phyloP scores from a whole-genome alignment of 2,797 vertebrate genomes.

The Stomatorhinus walkeri region DNA sequence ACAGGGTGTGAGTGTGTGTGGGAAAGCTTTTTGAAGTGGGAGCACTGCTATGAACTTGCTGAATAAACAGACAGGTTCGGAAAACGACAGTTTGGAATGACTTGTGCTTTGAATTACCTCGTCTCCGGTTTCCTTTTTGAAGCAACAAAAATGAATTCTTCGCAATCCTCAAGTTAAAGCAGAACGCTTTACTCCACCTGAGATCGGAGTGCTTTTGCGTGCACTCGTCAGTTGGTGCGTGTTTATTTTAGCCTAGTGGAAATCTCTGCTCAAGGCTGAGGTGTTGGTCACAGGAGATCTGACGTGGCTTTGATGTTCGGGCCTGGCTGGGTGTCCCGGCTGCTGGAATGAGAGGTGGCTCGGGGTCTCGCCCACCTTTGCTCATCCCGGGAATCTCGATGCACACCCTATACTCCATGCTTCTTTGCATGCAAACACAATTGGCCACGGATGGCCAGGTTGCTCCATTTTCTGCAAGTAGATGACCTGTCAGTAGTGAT shows the following conservation, averaged over 20 bases:
- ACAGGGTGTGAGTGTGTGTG: background rate
- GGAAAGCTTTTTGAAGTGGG: background rate
- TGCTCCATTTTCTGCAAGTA: conserved; percentile 33
- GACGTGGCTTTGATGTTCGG: background rate
- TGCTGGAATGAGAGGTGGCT: background rate
- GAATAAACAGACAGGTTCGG: conserved; percentile 24
- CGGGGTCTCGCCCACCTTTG: background rate
- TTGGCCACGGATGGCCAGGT: background rate
- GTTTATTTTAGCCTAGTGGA: background rate
- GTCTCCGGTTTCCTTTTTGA: conserved; percentile 21
- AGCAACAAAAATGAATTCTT: background rate
- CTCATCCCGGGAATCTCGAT: background rate
- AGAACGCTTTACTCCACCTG: background rate
- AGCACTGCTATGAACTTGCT: conserved; percentile 17
- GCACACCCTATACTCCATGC: background rate
- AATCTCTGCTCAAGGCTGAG: background rate
- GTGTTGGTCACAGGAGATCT: conserved; percentile 1
- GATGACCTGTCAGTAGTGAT: conserved; percentile 24
- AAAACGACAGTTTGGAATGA: conserved; percentile 27
- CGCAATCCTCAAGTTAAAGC: background rate
- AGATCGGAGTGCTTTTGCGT: background rate
- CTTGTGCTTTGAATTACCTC: conserved; percentile 17
- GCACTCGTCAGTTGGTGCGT: background rate
- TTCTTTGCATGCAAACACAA: background rate
- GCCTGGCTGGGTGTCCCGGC: background rate